Evolutionary conservation across 2,888 invertebrate genomes (phyloP).

Genomic region (Myathropa florea): DNA sequence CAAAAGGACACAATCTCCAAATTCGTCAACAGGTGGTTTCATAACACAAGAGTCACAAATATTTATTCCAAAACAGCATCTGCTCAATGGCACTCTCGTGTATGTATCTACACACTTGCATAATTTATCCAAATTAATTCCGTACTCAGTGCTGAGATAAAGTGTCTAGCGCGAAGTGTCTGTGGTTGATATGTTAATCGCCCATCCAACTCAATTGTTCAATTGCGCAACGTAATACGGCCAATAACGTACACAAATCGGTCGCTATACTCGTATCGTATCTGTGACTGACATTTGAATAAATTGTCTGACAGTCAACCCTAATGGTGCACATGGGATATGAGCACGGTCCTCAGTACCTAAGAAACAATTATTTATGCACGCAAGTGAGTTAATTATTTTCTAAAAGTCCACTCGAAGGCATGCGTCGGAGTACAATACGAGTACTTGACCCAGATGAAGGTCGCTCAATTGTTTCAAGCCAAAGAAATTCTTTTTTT

Average conservation of each 20-base stretch:
- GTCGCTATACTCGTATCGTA: too few relatives aligned
- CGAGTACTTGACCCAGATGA: conserved; percentile 40
- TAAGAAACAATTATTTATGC: background rate
- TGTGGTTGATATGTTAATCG: conserved; percentile 38
- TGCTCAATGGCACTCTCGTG: background rate
- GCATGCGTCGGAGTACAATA: conserved; percentile 44
- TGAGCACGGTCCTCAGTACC: background rate
- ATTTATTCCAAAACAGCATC: background rate
- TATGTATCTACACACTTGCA: background rate
- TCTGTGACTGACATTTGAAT: conserved; percentile 42
- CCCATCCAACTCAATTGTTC: conserved; percentile 40
- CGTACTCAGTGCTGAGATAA: background rate
- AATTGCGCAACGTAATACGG: conserved; percentile 36
- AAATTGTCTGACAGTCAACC: conserved; percentile 23
- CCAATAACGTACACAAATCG: conserved; percentile 21
- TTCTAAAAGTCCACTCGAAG: conserved; percentile 21
- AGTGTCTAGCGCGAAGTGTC: conserved; percentile 14
- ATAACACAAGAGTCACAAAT: background rate
- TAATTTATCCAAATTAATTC: conserved; percentile 26
- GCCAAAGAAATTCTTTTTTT: background rate
- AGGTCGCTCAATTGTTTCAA: conserved; percentile 18
- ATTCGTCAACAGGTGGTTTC: conserved; percentile 4
- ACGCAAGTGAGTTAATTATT: conserved; percentile 29
- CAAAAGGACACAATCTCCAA: conserved; percentile 9
- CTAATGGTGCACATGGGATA: background rate